Percentiles rank a stretch among this genome's conserved stretches.
Conservation (phyloP, 2,113 vertebrate genomes). For the Alaudala cheleensis region DNA sequence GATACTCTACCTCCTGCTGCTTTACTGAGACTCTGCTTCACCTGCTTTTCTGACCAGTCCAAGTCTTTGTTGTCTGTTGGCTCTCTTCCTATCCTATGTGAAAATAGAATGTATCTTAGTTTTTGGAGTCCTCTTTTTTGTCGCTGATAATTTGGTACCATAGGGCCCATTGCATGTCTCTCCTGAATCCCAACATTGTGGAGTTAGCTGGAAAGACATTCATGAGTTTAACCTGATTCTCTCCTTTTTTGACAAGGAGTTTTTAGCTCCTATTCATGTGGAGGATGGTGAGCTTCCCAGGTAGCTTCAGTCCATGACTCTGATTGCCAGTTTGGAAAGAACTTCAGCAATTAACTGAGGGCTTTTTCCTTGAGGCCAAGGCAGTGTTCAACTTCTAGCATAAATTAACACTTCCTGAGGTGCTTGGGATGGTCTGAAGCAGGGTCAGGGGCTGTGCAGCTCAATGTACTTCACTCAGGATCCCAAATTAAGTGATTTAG, state of each 20-base stretch:
- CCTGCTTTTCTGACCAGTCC: not conserved
- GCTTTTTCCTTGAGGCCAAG: not conserved
- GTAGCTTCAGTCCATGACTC: not conserved
- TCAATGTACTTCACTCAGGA: not conserved
- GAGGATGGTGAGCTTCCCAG: not conserved
- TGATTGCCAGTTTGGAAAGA: not conserved
- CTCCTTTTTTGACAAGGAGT: not conserved
- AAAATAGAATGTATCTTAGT: not conserved
- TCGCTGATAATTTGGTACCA: not conserved
- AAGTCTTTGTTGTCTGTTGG: not conserved
- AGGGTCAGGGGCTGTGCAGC: not conserved
- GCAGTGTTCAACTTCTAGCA: not conserved
- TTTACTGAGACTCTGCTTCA: not conserved
- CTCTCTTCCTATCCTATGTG: not conserved
- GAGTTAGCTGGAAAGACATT: not conserved
- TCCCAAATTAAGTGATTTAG: not conserved
- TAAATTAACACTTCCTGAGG: not conserved
- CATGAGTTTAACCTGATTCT: not conserved
- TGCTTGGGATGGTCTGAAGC: not conserved
- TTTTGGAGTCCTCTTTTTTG: not conserved
- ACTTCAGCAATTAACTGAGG: not conserved
- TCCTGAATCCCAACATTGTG: not conserved
- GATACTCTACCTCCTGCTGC: not conserved
- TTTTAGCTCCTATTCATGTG: not conserved
- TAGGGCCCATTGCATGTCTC: not conserved